Base-by-base conservation (phyloP, 2,888 invertebrate genomes). In the Sialis fuliginosa region DNA sequence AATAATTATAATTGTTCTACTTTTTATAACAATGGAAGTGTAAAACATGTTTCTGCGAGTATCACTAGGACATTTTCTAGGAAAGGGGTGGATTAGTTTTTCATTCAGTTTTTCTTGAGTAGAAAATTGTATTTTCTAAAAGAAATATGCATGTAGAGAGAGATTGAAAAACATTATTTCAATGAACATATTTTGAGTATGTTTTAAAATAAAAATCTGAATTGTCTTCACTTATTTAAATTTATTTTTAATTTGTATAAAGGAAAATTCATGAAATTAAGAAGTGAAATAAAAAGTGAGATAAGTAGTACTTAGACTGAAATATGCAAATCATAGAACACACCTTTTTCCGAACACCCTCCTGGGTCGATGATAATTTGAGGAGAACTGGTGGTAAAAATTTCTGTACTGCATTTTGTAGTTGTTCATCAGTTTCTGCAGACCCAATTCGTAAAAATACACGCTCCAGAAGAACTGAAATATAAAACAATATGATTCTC, bases 391-490 rank as follows among this genome's bases (percentile, higher is more conserved):
- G 91, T 31, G 88, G 77, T 47, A 95, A 65, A 63, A 92, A 92
- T 61, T 88, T 80, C 47, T 70, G 75, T 32, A 93, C 75, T 48
- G 82, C 79, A 57, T 75, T 76, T 64, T 92, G 84, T 48, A 93
- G 69, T 60, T 91, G 85, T 47, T 90, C 88, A 68, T 95, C 93
- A 6, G 81, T 80, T 54, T 92, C 89, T 2, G 90, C 86, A 56
- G 84, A 83, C 12, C 91, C 92, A 54, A 93, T 74, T 44, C 91
- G 77, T 48, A 93, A 68, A 59, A 93, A 84, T 9, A 93, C 91
- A 53, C 91, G 73, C 63, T 93, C 93, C 60, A 93, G 69, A 44
- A 93, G 73, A 63, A 82, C 90, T 90, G 58, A 46, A 70, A 64
- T 45, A 46, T 53, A 54, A 52, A 46, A 51, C 45, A 45, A 46